Evolutionary conservation across 2,797 vertebrate genomes (phyloP).

Genomic region (Myotis vivesi): DNA sequence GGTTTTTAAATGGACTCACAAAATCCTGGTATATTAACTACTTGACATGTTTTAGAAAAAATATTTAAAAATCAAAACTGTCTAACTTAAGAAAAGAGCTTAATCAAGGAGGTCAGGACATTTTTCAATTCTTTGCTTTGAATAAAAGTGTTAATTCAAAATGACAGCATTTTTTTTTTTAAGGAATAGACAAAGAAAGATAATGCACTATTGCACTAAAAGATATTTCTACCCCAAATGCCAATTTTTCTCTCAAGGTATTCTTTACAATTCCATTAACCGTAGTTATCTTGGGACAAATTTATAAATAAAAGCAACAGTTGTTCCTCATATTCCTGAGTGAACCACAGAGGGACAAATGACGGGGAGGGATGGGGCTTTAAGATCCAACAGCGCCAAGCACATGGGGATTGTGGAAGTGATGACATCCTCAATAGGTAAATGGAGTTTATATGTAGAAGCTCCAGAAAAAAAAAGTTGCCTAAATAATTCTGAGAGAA

Average conservation of each 20-base stretch:
- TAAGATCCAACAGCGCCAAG: neutral
- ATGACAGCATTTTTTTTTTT: neutral
- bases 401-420: neutral
- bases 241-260: neutral
- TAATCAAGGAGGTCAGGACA: neutral
- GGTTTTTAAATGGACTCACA: neutral
- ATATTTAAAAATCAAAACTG: slow-evolving; percentile 7
- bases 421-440: neutral
- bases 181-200: neutral
- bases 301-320: neutral
- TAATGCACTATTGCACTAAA: neutral
- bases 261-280: neutral
- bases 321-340: neutral
- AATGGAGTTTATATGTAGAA: neutral
- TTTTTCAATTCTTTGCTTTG: neutral
- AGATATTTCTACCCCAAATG: neutral
- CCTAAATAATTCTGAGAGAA: neutral
- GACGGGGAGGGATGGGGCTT: neutral
- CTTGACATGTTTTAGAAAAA: neutral
- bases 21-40: neutral
- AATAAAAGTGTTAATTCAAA: slow-evolving; percentile 1
- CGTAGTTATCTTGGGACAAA: neutral
- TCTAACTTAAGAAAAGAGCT: neutral
- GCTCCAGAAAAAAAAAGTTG: neutral
- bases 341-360: neutral